A percentile compares a stretch with the other conserved stretches of the same genome.
phyloP scores from a whole-genome alignment of 2,888 invertebrate genomes.

The Stratiomys singularior region DNA sequence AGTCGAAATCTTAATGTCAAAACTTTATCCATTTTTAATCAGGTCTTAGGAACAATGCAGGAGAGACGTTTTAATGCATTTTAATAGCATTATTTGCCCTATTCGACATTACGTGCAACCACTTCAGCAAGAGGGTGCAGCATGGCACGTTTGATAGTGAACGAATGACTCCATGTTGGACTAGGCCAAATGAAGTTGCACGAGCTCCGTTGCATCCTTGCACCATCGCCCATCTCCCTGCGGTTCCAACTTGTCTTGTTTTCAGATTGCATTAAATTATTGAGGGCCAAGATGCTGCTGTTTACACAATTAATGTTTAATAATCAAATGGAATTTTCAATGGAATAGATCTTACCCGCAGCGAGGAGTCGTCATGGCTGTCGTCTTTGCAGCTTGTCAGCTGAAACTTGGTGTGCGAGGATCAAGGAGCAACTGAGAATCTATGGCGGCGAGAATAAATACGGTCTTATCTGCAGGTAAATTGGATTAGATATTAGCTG shows the following conservation, averaged over 20 bases:
- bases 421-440: not conserved
- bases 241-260: not conserved
- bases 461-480: slow-evolving; percentile 5
- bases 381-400: not conserved
- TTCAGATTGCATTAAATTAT: slow-evolving; percentile 20
- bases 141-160: not conserved
- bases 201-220: slow-evolving; percentile 23
- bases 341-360: not conserved
- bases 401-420: not conserved
- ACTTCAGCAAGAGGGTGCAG: not conserved
- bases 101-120: slow-evolving; percentile 11
- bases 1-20: slow-evolving; percentile 49
- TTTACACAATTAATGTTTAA: slow-evolving; percentile 34
- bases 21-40: slow-evolving; percentile 51
- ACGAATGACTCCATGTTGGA: not conserved
- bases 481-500: slow-evolving; percentile 3
- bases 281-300: slow-evolving; percentile 28
- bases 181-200: slow-evolving; percentile 20
- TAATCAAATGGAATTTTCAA: slow-evolving; percentile 35
- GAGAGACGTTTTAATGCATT: slow-evolving; percentile 46
- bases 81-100: slow-evolving; percentile 39
- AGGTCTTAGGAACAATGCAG: slow-evolving; percentile 12
- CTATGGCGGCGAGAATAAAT: slow-evolving; percentile 1
- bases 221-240: not conserved
- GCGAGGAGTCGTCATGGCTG: not conserved